These are phyloP conservation scores for Silurus glanis DNA, from an alignment of 2,113 vertebrate genomes.

Conservation along the genomic window DNA sequence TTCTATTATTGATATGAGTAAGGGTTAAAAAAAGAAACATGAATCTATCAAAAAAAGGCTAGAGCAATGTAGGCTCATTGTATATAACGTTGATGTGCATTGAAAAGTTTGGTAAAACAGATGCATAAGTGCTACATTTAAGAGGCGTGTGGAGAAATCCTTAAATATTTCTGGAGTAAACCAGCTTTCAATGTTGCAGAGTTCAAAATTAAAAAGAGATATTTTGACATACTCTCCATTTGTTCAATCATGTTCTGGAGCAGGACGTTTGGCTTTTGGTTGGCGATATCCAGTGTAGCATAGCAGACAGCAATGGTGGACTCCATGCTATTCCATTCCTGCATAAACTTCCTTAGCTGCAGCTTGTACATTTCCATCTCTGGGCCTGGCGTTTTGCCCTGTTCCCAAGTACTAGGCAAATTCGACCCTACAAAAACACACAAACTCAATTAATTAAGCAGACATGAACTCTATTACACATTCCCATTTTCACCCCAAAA, in stretches of 20 bases:
- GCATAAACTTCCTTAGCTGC: conserved; percentile 66
- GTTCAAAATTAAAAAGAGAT: neutral
- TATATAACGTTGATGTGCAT: neutral
- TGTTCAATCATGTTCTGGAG: conserved; percentile 72
- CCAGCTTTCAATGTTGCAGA: neutral
- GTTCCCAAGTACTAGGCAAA: conserved; percentile 69
- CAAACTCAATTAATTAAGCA: neutral
- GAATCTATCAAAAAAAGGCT: too few relatives aligned
- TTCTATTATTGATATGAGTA: too few relatives aligned
- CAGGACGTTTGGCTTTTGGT: conserved; percentile 77
- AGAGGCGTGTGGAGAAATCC: neutral
- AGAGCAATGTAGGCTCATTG: neutral
- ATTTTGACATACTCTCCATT: conserved; percentile 83
- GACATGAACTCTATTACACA: neutral
- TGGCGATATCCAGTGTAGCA: conserved; percentile 73
- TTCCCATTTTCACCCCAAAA: neutral
- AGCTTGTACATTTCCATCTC: conserved; percentile 78
- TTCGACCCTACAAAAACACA: conserved; percentile 60
- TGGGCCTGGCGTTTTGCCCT: conserved; percentile 75
- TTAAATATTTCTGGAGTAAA: neutral
- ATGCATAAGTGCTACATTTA: too few relatives aligned
- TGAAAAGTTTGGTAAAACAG: neutral
- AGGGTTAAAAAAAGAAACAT: too few relatives aligned
- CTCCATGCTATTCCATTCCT: conserved; percentile 73
- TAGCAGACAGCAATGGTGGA: conserved; percentile 51